These are phyloP conservation scores for Gadopsis marmoratus DNA, from an alignment of 2,797 vertebrate genomes.

Conservation along the genomic window DNA sequence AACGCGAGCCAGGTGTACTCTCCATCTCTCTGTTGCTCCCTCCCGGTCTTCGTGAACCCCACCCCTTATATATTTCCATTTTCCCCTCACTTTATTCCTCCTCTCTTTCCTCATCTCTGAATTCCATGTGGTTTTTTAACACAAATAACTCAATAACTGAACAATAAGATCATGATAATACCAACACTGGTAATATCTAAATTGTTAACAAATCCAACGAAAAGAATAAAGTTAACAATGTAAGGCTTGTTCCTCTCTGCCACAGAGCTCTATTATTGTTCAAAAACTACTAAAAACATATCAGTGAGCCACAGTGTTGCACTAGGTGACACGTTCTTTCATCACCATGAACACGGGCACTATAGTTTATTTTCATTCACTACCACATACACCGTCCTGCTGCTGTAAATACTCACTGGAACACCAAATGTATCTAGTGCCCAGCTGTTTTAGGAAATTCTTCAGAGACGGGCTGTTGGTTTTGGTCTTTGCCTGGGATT, in stretches of 20 bases:
- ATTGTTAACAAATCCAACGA: no score
- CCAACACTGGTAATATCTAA: no score
- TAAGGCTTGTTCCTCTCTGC: background rate
- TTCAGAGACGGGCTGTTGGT: no score
- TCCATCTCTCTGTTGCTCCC: constrained; percentile 30
- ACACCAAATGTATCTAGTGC: background rate
- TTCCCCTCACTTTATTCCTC: no score
- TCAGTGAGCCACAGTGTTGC: background rate
- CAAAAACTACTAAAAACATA: background rate
- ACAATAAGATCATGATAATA: no score
- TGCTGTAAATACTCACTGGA: constrained; percentile 13
- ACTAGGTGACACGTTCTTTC: background rate
- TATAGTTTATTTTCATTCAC: constrained; percentile 5
- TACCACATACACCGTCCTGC: background rate
- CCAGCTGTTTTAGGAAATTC: background rate
- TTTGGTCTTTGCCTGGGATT: background rate
- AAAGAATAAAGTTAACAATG: no score
- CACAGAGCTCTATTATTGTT: background rate
- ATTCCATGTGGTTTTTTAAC: no score
- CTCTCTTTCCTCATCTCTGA: no score
- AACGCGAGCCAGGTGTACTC: constrained; percentile 39
- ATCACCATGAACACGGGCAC: background rate
- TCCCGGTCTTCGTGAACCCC: background rate
- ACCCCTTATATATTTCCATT: no score
- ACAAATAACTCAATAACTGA: no score